Base-by-base conservation (phyloP, 2,797 vertebrate genomes). In the Miichthys miiuy region DNA sequence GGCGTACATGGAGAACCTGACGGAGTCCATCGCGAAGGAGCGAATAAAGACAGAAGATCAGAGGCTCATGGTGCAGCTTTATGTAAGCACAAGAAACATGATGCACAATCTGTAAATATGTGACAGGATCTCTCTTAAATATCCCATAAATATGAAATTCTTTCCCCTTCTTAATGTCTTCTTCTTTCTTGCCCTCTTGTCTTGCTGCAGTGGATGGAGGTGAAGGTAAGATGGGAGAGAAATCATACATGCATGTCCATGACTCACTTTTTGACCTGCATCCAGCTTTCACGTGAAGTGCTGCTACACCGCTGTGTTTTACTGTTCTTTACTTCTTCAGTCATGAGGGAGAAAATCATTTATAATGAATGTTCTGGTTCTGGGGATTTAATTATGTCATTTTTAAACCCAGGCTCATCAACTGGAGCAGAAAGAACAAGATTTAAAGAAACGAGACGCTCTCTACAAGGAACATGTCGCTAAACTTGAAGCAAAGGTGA, bases 401-500 rank as follows among this genome's bases (percentile, higher is more conserved):
- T n/a, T 0, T 52, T 4, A 70, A 57, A 16, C 84, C 79, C 92
- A 98, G 97, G 96, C 96, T 84, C 96, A 91, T 86, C 96, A 98
- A 89, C 94, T 99, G 93, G 96, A 97, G 67, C 93, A 96, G 89
- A 97, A 92, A 71, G 96, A 97, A 82, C 91, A 94, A 62, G 91
- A 96, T 69, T 86, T 98, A 88, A 95, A 89, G 92, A 96, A 95
- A 79, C 96, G 96, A n/a, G 94, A 96, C 61, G 77, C 88, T 1
- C 94, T 96, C 89, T 96, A 97, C 92, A 96, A 94, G 91, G 95
- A 97, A 71, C 97, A 97, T 84, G 83, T 98, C 63, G 87, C 94
- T 68, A 96, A 96, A 70, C 95, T 97, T 77, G 96, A 98, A 80
- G 91, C 97, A 61, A 96, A 96, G 95, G 98, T 97, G 86, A 91